Percentiles rank a stretch among this genome's conserved stretches.
phyloP scores from a whole-genome alignment of 2,113 vertebrate species.

The Nipponia nippon region DNA sequence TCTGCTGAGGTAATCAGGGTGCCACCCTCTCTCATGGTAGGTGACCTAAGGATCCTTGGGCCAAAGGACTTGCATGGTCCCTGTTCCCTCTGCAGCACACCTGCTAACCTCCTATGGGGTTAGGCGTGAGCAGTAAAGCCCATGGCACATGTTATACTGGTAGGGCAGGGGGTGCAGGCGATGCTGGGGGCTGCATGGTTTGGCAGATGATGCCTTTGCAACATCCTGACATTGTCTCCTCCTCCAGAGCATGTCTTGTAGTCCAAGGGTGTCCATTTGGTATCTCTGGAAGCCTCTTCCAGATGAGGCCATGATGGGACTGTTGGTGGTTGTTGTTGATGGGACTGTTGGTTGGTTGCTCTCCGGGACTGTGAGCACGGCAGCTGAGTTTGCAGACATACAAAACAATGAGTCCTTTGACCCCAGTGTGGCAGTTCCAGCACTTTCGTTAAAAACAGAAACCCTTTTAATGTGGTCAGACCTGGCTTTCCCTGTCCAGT shows the following conservation, averaged over 20 bases:
- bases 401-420: background rate
- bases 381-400: background rate
- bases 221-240: background rate
- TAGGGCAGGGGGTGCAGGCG: background rate
- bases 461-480: background rate
- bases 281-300: background rate
- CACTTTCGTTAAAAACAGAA: background rate
- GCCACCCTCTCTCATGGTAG: background rate
- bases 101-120: background rate
- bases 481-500: background rate
- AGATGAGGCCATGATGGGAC: background rate
- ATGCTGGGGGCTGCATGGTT: fast-evolving
- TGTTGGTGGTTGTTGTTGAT: background rate
- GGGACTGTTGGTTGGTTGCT: background rate
- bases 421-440: background rate
- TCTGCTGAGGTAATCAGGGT: background rate
- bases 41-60: background rate
- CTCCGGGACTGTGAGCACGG: background rate
- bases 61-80: background rate
- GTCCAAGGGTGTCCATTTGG: background rate
- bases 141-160: background rate
- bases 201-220: background rate
- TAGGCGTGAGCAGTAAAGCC: background rate
- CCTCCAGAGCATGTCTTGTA: background rate
- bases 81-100: background rate